Base-by-base conservation (phyloP, 2,888 invertebrate species). In the Agrochola lychnidis region DNA sequence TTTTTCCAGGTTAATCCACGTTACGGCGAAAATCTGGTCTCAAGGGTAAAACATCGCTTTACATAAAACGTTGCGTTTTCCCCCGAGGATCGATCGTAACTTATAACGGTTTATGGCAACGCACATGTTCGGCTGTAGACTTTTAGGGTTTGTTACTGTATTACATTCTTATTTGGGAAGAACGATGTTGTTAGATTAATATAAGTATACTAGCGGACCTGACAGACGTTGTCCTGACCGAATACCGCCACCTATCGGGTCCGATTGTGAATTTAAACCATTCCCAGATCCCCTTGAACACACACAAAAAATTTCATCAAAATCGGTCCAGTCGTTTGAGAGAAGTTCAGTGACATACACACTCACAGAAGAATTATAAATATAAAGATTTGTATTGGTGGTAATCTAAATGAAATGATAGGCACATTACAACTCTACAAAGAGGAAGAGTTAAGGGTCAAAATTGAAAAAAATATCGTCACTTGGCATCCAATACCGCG, bases 31-130 rank as follows among this genome's bases (percentile, higher is more conserved):
- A 76, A 76, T 71, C 81, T 61, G 16, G 82, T 25, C 69, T 72
- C 81, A 66, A 64, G 69, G 64, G 81, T 66, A 40, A 9, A 48
- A 61, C 22, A 61, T 62, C 66, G 61, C 19, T 81, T 82, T 67
- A 70, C 72, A 57, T 61, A 73, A 81, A 81, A n/a, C 77, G 57
- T 63, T 45, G 5, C 66, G 69, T 78, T 72, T 69, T 57, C 62
- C 72, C 56, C 6, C 45, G 63, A 36, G 72, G 4, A 57, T 57
- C 45, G 62, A 70, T 76, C 72, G 82, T 81, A 81, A 81, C 77
- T 77, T 77, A 77, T 77, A 67, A 70, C 51, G 72, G 57, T 82
- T 77, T 77, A 81, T 57, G 61, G 69, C 48, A 51, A 66, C 36
- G n/a, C 56, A 61, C 53, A 51, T 62, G 73, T 69, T 73, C n/a